These are phyloP conservation scores for Dinomys branickii DNA, from an alignment of 2,113 vertebrate species.

Conservation along the genomic window DNA sequence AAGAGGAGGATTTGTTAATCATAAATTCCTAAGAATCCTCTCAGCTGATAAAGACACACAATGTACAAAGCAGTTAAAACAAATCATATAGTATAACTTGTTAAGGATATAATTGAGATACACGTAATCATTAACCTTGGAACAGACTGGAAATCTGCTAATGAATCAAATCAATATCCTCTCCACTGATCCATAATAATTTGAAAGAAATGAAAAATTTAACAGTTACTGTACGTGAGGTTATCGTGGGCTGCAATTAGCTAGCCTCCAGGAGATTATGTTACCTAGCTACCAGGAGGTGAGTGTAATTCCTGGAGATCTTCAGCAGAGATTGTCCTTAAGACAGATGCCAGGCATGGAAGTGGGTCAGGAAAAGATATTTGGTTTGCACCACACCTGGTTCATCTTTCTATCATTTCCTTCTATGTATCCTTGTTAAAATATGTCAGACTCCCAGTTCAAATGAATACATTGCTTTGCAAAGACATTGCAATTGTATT, in stretches of 20 bases:
- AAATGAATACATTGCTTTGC: slow-evolving; percentile 60
- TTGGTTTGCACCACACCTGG: slow-evolving; percentile 56
- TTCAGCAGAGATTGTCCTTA: slow-evolving; percentile 93
- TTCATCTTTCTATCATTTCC: slow-evolving; percentile 77
- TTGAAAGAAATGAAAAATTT: slow-evolving; percentile 99
- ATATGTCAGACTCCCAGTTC: slow-evolving; percentile 61
- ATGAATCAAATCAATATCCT: slow-evolving; percentile 99
- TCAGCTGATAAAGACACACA: slow-evolving; percentile 82
- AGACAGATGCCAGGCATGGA: slow-evolving; percentile 94
- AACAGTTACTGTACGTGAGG: slow-evolving; percentile 96
- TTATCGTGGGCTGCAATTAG: slow-evolving; percentile 98
- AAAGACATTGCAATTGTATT: slow-evolving; percentile 56
- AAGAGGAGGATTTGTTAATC: slow-evolving; percentile 81
- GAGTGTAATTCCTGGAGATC: slow-evolving; percentile 94
- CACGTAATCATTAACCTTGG: slow-evolving; percentile 99
- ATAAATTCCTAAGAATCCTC: slow-evolving; percentile 83
- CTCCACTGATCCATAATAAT: slow-evolving; percentile 99
- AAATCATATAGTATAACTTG: slow-evolving; percentile 92
- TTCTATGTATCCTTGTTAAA: slow-evolving; percentile 59
- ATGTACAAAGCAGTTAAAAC: slow-evolving; percentile 88
- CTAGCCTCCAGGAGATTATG: slow-evolving; percentile 96
- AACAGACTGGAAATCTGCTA: slow-evolving; percentile 94
- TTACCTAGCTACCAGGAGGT: slow-evolving; percentile 98
- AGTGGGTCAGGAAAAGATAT: slow-evolving; percentile 89
- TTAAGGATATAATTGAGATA: slow-evolving; percentile 96